phyloP scores from a whole-genome alignment of 2,797 vertebrate genomes.

The Mormyrus proboscirostris region DNA sequence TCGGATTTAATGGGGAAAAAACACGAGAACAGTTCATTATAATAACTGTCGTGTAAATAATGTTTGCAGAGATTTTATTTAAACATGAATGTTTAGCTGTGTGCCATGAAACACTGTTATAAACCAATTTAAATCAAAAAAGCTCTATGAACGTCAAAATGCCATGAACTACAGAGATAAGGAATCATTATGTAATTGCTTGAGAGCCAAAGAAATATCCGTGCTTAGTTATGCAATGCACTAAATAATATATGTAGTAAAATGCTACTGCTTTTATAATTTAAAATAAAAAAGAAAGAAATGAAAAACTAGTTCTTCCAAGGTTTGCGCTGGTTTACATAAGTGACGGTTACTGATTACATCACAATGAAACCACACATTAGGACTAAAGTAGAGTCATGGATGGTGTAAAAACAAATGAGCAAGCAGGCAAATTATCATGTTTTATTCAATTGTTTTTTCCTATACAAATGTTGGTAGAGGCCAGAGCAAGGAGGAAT shows the following conservation, averaged over 20 bases:
- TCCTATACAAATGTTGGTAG: neutral
- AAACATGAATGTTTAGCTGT: neutral
- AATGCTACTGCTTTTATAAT: neutral
- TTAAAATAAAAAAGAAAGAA: neutral
- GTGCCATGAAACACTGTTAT: neutral
- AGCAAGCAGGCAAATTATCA: neutral
- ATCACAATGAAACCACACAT: neutral
- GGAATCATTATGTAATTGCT: neutral
- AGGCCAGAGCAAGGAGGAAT: neutral
- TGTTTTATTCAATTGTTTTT: neutral
- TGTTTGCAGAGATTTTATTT: neutral
- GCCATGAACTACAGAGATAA: neutral
- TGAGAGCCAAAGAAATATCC: neutral
- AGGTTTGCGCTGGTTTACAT: neutral
- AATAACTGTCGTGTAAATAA: neutral
- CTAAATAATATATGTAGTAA: neutral
- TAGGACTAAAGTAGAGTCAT: neutral
- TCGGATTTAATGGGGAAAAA: neutral
- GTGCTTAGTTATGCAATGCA: neutral
- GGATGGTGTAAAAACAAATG: neutral
- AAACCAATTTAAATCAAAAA: neutral
- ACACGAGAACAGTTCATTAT: neutral
- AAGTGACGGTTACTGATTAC: slow-evolving; percentile 4
- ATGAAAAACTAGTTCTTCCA: neutral
- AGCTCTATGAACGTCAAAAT: neutral